phyloP scores from a whole-genome alignment of 2,888 invertebrate species.

The Diarsia dahlii region DNA sequence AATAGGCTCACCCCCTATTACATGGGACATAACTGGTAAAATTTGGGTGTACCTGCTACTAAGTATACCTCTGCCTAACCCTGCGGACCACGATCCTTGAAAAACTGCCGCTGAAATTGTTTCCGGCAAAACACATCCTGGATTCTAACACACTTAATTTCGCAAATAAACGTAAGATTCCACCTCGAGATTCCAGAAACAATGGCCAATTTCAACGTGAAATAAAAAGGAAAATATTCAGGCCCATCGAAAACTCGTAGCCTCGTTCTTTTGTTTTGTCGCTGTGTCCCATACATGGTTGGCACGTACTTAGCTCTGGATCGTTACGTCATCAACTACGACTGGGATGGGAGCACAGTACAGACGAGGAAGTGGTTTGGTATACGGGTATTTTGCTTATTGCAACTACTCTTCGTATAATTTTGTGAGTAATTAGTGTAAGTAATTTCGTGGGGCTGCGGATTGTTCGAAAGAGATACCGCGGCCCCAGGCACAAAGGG shows the following conservation, averaged over 20 bases:
- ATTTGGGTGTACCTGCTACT: too few species aligned
- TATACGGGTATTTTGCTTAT: neutral
- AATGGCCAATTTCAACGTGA: slow-evolving; percentile 8
- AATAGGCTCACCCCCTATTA: too few species aligned
- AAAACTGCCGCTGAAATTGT: neutral
- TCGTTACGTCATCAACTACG: slow-evolving; percentile 70
- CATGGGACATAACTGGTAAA: too few species aligned
- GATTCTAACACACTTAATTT: neutral
- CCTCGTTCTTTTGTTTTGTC: slow-evolving; percentile 61
- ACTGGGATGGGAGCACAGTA: slow-evolving; percentile 60
- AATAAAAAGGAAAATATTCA: slow-evolving; percentile 23
- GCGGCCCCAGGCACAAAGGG: too few species aligned
- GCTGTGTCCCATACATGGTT: slow-evolving; percentile 50
- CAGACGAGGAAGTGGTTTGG: neutral
- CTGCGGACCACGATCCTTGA: neutral
- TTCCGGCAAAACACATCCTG: neutral
- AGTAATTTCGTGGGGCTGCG: too few species aligned
- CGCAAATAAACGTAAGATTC: neutral
- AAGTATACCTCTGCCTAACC: too few species aligned
- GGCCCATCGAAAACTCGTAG: slow-evolving; percentile 40
- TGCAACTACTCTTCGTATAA: neutral
- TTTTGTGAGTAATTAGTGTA: neutral
- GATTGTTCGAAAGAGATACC: too few species aligned
- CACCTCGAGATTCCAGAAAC: neutral
- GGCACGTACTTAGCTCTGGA: slow-evolving; percentile 54